Evolutionary conservation across 2,113 vertebrate species (phyloP), one percentile per base, ranked within the genome.

Genomic region (Periophthalmus modestus): DNA sequence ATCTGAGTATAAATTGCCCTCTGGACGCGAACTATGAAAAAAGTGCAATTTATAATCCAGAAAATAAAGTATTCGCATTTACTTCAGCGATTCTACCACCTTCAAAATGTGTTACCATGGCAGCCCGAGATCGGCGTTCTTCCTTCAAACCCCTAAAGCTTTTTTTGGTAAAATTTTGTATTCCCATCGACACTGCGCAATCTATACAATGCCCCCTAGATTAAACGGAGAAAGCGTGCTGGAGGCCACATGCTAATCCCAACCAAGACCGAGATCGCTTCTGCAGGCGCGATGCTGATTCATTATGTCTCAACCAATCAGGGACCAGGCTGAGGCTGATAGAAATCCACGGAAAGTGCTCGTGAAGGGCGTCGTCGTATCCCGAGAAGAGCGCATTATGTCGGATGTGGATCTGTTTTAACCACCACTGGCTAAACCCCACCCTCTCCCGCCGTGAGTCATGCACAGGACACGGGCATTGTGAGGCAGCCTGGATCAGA

Each of bases 271-370:
- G 39, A 66, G 79, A 83, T 87, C 73, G 12, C 36, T 43, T 83
- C 87, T 78, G 72, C 71, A 82, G 78, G 87, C 82, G 73, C 79
- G 82, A 83, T 70, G n/a, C 28, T 24, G 28, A 67, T 71, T 24
- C 74, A 78, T 90, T 81, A 85, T 54, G 81, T 80, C 71, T 83
- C 71, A 73, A 7, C 74, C 74, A 36, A 71, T 67, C 71, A 77
- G 72, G 58, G 74, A 47, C 54, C 62, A 73, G 68, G 82, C 72
- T 72, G 63, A 47, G 28, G 68, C 80, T 77, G 68, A 72, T 75
- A 78, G 68, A 82, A 80, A 80, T 72, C 55, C 48, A 36, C 47
- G 47, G 43, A 85, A 88, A 86, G 87, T 90, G 81, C 88, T 85
- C 69, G 82, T 80, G 76, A 82, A 84, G 78, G 76, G 70, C n/a